Conservation (phyloP, 2,113 vertebrate genomes). For the Strigops habroptila region DNA sequence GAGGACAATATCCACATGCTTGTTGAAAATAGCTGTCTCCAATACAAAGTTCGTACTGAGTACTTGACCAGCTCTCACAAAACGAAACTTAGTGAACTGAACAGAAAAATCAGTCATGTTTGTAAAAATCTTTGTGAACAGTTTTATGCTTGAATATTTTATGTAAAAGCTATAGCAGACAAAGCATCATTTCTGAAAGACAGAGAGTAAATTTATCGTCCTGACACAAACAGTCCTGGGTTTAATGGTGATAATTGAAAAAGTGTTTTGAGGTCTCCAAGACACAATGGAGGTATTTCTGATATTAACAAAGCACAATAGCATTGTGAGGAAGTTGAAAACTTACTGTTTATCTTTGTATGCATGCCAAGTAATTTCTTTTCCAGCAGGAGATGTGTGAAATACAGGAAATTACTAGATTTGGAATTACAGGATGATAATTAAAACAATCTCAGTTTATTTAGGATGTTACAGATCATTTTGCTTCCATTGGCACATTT, state of each 20-base stretch:
- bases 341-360: not conserved
- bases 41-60: accelerated
- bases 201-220: not conserved
- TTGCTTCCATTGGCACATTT: not conserved
- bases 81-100: not conserved
- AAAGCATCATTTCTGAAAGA: not conserved
- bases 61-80: not conserved
- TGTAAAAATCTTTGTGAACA: not conserved
- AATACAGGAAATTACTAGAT: not conserved
- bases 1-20: not conserved
- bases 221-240: not conserved
- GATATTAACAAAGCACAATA: not conserved
- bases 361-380: not conserved
- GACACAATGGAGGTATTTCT: not conserved
- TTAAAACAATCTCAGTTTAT: not conserved
- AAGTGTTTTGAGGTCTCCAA: not conserved
- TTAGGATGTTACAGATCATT: not conserved
- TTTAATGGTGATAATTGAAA: not conserved
- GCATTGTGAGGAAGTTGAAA: not conserved
- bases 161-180: not conserved
- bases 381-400: not conserved
- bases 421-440: not conserved
- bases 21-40: not conserved
- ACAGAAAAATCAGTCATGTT: not conserved
- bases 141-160: not conserved